Conservation (phyloP, 2,888 invertebrate species). For the Agrochola macilenta region DNA sequence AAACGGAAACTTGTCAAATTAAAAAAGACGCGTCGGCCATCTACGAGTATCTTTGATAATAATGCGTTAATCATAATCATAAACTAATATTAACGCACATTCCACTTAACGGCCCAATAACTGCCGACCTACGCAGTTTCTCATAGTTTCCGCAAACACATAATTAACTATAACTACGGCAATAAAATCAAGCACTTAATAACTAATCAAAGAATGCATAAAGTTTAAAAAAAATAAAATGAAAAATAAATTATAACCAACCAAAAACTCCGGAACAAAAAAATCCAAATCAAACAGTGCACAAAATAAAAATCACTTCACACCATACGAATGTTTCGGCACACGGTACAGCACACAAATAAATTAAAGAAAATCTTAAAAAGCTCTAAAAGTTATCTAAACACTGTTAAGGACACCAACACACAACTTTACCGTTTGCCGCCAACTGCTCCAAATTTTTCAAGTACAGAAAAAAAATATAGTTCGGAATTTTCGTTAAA, state of each 20-base stretch:
- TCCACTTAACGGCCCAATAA: conserved; percentile 52
- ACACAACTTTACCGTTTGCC: conserved; percentile 89
- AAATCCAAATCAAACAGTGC: conserved; percentile 89
- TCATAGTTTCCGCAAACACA: conserved; percentile 48
- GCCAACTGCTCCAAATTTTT: conserved; percentile 84
- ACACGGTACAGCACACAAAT: conserved; percentile 84
- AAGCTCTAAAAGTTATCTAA: conserved; percentile 85
- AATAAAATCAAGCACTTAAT: conserved; percentile 57
- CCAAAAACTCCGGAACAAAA: conserved; percentile 89
- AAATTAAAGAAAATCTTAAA: conserved; percentile 78
- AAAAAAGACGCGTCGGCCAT: conserved; percentile 37
- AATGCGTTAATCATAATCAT: conserved; percentile 59
- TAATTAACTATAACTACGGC: conserved; percentile 44
- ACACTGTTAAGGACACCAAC: conserved; percentile 84
- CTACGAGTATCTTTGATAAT: conserved; percentile 49
- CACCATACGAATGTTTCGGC: conserved; percentile 84
- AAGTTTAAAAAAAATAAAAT: conserved; percentile 61
- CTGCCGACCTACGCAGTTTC: conserved; percentile 50
- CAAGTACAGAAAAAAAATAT: conserved; percentile 74
- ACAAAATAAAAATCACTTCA: conserved; percentile 89
- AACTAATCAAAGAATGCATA: conserved; percentile 56
- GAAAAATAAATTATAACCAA: conserved; percentile 83
- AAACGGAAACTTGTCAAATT: conserved; percentile 20
- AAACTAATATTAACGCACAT: conserved; percentile 54
- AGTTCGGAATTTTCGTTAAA: conserved; percentile 68